Percentiles rank a stretch among this genome's conserved stretches.
Conservation (phyloP, 2,113 vertebrate genomes). For the Colaptes auratus region DNA sequence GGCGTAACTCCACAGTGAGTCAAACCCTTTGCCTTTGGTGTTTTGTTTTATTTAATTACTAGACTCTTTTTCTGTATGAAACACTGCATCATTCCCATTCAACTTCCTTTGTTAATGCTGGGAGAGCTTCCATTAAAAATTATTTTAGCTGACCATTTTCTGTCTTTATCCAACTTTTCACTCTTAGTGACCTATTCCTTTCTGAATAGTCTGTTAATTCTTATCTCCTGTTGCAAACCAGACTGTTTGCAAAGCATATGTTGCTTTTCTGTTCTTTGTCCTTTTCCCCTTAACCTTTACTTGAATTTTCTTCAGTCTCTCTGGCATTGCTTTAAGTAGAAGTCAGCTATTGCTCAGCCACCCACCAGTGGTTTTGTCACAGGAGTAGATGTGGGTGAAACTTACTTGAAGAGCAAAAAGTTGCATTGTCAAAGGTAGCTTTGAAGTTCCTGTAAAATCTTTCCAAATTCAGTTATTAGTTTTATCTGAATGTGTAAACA, state of each 20-base stretch:
- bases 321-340: background rate
- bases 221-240: background rate
- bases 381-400: background rate
- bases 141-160: background rate
- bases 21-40: slow-evolving; percentile 41
- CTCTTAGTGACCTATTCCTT: background rate
- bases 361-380: background rate
- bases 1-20: background rate
- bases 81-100: background rate
- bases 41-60: slow-evolving; percentile 34
- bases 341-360: background rate
- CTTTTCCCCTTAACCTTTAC: background rate
- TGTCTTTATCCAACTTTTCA: background rate
- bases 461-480: background rate
- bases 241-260: background rate
- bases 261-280: background rate
- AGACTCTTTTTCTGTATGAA: background rate
- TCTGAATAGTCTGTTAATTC: background rate
- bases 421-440: background rate
- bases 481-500: background rate
- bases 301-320: background rate
- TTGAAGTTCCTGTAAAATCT: background rate
- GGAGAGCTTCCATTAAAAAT: background rate
- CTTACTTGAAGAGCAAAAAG: background rate
- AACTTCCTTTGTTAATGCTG: background rate